Base-by-base conservation (phyloP, 2,797 vertebrate species). In the Fringilla coelebs region DNA sequence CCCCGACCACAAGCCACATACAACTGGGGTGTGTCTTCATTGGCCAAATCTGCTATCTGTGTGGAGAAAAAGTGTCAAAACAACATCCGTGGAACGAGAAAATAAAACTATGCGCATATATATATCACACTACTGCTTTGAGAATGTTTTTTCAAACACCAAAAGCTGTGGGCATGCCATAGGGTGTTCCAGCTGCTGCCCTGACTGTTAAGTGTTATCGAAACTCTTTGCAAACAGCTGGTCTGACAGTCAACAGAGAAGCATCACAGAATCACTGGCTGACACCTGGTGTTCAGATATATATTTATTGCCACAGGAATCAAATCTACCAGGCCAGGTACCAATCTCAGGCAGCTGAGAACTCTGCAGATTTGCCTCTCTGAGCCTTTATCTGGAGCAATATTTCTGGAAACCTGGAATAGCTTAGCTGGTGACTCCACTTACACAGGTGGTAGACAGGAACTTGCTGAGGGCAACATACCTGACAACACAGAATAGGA, bases 401-500 rank as follows among this genome's bases (percentile, higher is more conserved):
- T 25, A n/a, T 15, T 77, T 84, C 57, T 73, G 55, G 31, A 66
- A 85, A 76, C 4, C 6, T 15, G 46, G 19, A 26, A 19, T 31
- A 71, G 54, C 1, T 7, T 0, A 63, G 60, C 29, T 38, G 17
- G 12, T 60, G 25, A 60, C 52, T 54, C 31, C 52, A 54, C 46
- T 46, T 10, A 41, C 5, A 72, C 5, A 21, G 4, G 12, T 7
- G 19, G 32, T 18, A 29, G 88, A 61, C 2, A 11, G 28, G 43
- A 79, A 29, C 13, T 49, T 28, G 67, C 49, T 25, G n/a, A 62
- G 4, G 8, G 58, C 14, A 74, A 73, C 68, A 0, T 54, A 99
- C 99, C 98, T 99, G 99, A 94, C 99, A 99, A 87, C 98, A 98
- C 96, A 99, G 98, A 96, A 99, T 99, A 41, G 99, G 99, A 36